These are phyloP conservation scores for Dysidea cf. avara DNA, from an alignment of 37 sponge, comb jelly and placozoan species.

Conservation along the genomic window DNA sequence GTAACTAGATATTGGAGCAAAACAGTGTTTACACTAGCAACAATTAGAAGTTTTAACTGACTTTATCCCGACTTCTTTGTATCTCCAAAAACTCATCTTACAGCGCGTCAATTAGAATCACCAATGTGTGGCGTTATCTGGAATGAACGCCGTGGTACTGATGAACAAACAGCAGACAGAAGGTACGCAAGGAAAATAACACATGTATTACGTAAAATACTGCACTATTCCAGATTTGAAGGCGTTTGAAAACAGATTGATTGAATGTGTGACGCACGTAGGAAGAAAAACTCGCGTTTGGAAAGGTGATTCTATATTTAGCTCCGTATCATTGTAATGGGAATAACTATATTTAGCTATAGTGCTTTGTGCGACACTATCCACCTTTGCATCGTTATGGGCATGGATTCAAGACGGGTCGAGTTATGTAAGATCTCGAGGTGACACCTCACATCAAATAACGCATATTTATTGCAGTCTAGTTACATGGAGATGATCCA, in stretches of 20 bases:
- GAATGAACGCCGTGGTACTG: neutral
- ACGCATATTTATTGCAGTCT: slow-evolving; percentile 15
- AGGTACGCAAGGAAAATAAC: slow-evolving; percentile 26
- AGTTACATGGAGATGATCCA: slow-evolving; percentile 36
- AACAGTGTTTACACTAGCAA: neutral
- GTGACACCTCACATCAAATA: too few relatives aligned
- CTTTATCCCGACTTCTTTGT: neutral
- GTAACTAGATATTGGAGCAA: slow-evolving; percentile 54
- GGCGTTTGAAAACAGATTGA: slow-evolving; percentile 79
- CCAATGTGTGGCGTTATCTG: too few relatives aligned
- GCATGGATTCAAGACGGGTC: slow-evolving; percentile 55
- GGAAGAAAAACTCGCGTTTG: slow-evolving; percentile 52
- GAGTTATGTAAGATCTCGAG: slow-evolving; percentile 50
- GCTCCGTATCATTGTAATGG: neutral
- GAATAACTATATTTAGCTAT: slow-evolving; percentile 22
- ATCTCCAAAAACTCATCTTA: too few relatives aligned
- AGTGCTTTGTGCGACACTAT: slow-evolving; percentile 25
- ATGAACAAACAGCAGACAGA: slow-evolving; percentile 80
- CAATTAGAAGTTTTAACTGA: neutral
- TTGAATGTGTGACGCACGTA: slow-evolving; percentile 60
- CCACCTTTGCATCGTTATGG: slow-evolving; percentile 39
- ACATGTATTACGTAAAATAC: neutral
- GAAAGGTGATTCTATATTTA: slow-evolving; percentile 41
- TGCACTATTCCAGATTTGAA: slow-evolving; percentile 52
- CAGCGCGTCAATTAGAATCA: too few relatives aligned